These are phyloP conservation scores for Simalia tracyae DNA, from an alignment of 2,797 vertebrate species.

Conservation along the genomic window DNA sequence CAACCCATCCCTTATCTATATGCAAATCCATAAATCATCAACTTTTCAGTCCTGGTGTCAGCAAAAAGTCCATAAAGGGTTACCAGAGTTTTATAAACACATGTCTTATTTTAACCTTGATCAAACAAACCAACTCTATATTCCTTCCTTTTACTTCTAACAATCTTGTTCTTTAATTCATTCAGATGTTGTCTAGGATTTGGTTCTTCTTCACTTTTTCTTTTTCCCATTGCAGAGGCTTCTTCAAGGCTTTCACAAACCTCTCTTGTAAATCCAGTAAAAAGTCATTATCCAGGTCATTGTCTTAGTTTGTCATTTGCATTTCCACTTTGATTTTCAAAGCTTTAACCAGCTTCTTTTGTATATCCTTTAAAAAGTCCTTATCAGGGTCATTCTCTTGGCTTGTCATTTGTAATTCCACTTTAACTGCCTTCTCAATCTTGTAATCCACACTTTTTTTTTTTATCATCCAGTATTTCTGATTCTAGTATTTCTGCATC, in stretches of 20 bases:
- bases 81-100: background rate
- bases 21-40: background rate
- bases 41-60: background rate
- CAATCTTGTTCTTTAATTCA: background rate
- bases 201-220: background rate
- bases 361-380: background rate
- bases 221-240: background rate
- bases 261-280: background rate
- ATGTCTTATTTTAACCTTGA: background rate
- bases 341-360: background rate
- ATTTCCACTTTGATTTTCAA: background rate
- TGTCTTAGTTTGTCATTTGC: background rate
- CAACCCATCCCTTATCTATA: background rate
- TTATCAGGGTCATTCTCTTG: background rate
- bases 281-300: background rate
- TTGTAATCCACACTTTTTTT: background rate
- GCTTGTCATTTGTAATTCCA: background rate
- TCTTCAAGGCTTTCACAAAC: background rate
- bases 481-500: background rate
- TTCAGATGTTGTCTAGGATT: background rate
- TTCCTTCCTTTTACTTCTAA: background rate
- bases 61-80: background rate
- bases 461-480: background rate
- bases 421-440: background rate
- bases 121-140: background rate